These are phyloP conservation scores for Protonemura montana DNA, from an alignment of 2,888 invertebrate genomes.

Conservation along the genomic window DNA sequence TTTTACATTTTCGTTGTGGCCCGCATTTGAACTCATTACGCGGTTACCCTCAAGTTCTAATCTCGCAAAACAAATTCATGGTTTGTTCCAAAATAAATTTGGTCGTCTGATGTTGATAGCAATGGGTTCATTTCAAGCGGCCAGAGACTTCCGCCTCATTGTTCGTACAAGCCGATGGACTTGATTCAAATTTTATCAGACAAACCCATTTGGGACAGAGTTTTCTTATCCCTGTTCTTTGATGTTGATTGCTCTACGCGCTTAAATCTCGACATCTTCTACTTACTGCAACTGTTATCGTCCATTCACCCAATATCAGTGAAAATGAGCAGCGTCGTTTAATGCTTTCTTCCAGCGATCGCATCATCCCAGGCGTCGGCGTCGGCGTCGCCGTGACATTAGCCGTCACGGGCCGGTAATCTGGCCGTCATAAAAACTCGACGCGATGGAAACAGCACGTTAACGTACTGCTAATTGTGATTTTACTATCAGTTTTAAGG, in stretches of 20 bases:
- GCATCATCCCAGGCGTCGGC: background rate
- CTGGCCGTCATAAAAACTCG: background rate
- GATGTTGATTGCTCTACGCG: background rate
- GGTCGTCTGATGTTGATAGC: background rate
- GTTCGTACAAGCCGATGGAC: background rate
- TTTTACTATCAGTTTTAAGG: constrained; percentile 12
- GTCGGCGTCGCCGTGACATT: too few relatives aligned
- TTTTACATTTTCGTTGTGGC: background rate
- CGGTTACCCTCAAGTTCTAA: background rate
- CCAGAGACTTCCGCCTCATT: background rate
- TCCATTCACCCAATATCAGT: background rate
- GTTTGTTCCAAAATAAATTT: background rate
- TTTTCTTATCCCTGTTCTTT: background rate
- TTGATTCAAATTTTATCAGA: background rate
- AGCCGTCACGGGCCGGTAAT: too few relatives aligned
- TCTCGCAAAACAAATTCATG: background rate
- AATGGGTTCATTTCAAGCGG: background rate
- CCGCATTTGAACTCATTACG: background rate
- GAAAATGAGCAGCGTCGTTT: background rate
- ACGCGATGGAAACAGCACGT: background rate
- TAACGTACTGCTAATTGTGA: constrained; percentile 4
- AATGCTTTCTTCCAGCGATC: background rate
- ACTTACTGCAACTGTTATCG: background rate
- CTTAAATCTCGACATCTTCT: background rate
- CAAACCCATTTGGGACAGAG: background rate